phyloP scores from a whole-genome alignment of 2,113 vertebrate genomes.

The Syngnathus scovelli region DNA sequence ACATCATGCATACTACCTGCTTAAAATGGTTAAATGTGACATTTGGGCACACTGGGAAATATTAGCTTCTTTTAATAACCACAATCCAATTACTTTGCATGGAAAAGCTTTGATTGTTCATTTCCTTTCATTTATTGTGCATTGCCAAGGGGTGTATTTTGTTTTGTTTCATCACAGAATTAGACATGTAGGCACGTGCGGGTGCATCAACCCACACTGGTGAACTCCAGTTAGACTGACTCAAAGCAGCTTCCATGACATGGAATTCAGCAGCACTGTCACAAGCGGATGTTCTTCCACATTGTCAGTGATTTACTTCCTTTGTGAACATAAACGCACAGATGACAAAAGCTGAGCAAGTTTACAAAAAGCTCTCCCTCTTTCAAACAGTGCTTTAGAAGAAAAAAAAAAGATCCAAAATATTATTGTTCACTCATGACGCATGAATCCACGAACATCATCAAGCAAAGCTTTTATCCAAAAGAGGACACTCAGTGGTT shows the following conservation, averaged over 20 bases:
- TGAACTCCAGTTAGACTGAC: neutral
- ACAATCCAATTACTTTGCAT: neutral
- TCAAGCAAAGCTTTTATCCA: conserved; percentile 25
- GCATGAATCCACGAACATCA: conserved; percentile 27
- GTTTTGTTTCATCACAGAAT: conserved; percentile 7
- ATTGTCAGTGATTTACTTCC: conserved; percentile 14
- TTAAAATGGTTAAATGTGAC: neutral
- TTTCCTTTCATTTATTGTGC: conserved; percentile 15
- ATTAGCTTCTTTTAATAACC: neutral
- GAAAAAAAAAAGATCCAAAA: conserved; percentile 19
- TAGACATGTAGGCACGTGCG: neutral
- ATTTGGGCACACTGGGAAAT: neutral
- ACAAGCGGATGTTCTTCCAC: conserved; percentile 1
- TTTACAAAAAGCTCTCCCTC: neutral
- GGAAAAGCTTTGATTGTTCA: neutral
- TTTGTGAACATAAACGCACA: conserved; percentile 16
- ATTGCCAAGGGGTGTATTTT: neutral
- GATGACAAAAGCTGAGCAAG: conserved; percentile 7
- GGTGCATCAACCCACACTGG: neutral
- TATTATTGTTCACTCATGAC: conserved; percentile 33
- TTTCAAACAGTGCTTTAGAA: neutral
- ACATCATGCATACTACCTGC: neutral
- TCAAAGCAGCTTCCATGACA: conserved; percentile 28
- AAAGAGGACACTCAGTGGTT: conserved; percentile 27
- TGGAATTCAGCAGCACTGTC: conserved; percentile 44